phyloP scores from a whole-genome alignment of 64 coral and sea anemone species.

The Exaiptasia diaphana region DNA sequence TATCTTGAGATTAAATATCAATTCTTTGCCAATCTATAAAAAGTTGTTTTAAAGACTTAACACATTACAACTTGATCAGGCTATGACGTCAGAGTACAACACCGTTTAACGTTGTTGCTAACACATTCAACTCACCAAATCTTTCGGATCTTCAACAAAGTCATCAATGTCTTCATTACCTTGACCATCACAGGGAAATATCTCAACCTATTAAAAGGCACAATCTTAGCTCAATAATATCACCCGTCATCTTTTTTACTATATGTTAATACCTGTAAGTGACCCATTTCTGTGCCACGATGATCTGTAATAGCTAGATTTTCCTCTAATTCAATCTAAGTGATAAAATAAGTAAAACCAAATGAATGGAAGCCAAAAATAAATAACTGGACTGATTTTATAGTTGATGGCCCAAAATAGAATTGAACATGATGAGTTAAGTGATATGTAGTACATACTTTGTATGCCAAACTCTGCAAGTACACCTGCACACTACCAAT shows the following conservation, averaged over 20 bases:
- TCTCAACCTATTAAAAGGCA: constrained; percentile 55
- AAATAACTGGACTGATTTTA: background rate
- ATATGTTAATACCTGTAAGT: constrained; percentile 44
- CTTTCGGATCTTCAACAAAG: constrained; percentile 77
- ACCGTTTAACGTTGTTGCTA: no score
- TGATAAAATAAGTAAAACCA: background rate
- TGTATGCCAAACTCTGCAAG: constrained; percentile 76
- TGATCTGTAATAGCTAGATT: constrained; percentile 76
- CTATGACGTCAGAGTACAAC: background rate
- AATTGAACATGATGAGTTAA: no score
- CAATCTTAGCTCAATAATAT: background rate
- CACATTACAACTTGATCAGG: background rate
- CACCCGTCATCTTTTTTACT: background rate
- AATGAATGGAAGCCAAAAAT: background rate
- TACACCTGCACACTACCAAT: constrained; percentile 81
- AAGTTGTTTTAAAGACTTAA: background rate
- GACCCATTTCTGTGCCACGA: constrained; percentile 70
- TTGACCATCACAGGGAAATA: constrained; percentile 59
- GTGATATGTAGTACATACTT: no score
- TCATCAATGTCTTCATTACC: constrained; percentile 75
- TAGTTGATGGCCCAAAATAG: no score
- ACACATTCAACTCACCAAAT: constrained; percentile 57
- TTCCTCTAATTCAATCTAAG: constrained; percentile 89
- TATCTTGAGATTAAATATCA: constrained; percentile 82
- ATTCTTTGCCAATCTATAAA: constrained; percentile 60